Evolutionary conservation across 2,888 invertebrate genomes (phyloP).

Genomic region (Lithosia quadra): DNA sequence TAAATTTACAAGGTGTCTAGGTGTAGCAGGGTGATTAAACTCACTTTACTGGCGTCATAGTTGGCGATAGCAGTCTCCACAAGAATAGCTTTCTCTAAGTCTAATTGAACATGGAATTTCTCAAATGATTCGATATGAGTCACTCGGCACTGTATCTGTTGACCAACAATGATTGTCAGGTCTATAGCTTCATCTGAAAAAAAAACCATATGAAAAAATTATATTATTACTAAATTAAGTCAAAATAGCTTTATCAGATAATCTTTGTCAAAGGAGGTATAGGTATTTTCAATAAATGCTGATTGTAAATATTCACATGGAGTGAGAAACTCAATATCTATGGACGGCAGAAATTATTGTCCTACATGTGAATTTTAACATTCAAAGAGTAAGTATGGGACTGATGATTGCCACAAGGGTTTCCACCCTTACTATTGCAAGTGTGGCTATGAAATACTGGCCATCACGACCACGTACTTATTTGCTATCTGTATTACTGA

Average conservation of each 20-base stretch:
- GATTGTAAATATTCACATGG: too few relatives aligned
- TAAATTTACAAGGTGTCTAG: not conserved
- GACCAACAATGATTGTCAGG: conserved; percentile 78
- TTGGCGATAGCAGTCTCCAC: conserved; percentile 76
- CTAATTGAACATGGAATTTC: conserved; percentile 76
- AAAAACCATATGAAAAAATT: not conserved
- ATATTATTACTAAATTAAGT: not conserved
- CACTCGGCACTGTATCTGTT: conserved; percentile 78
- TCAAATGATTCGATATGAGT: conserved; percentile 78
- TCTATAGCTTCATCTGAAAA: conserved; percentile 82
- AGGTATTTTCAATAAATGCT: too few relatives aligned
- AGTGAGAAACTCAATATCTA: too few relatives aligned
- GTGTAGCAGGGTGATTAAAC: conserved; percentile 24
- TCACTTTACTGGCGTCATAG: conserved; percentile 69
- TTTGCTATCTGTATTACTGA: not conserved
- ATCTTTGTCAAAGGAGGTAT: too few relatives aligned
- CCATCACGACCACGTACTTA: not conserved
- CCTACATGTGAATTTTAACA: too few relatives aligned
- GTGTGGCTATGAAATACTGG: not conserved
- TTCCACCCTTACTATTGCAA: not conserved
- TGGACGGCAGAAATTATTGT: too few relatives aligned
- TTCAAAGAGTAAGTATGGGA: too few relatives aligned
- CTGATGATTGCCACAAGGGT: too few relatives aligned
- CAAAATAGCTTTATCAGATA: not conserved
- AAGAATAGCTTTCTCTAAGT: conserved; percentile 74